Conservation (phyloP, 2,113 vertebrate species). For the Solea solea region DNA sequence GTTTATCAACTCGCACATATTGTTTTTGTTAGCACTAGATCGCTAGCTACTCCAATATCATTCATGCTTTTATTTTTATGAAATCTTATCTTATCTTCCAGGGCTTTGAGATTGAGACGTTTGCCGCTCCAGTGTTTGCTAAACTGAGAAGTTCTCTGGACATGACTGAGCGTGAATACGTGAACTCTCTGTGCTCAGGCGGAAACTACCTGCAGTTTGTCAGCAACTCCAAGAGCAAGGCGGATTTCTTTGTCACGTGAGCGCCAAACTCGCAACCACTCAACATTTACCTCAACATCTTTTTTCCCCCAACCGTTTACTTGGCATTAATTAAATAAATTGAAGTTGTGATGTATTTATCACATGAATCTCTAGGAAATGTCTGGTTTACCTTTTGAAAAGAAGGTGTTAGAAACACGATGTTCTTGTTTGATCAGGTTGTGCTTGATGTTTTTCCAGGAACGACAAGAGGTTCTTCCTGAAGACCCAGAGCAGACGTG, state of each 20-base stretch:
- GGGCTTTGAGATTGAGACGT: slow-evolving; percentile 84
- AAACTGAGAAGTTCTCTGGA: slow-evolving; percentile 79
- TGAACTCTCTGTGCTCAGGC: slow-evolving; percentile 75
- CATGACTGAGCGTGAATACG: slow-evolving; percentile 81
- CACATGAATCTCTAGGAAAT: too few species aligned
- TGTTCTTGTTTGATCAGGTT: background rate
- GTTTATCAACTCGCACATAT: too few species aligned
- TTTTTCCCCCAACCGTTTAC: too few species aligned
- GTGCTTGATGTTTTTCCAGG: slow-evolving; percentile 58
- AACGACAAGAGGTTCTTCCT: slow-evolving; percentile 88
- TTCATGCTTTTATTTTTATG: too few species aligned
- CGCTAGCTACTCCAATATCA: too few species aligned
- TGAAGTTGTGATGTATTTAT: too few species aligned
- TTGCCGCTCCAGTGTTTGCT: slow-evolving; percentile 79
- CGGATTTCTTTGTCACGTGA: slow-evolving; percentile 89
- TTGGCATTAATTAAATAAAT: too few species aligned
- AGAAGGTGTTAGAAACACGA: background rate
- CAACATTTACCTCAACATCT: background rate
- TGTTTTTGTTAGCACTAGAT: too few species aligned
- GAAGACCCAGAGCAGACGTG: slow-evolving; percentile 84
- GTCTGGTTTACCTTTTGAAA: too few species aligned
- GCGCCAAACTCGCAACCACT: slow-evolving; percentile 29
- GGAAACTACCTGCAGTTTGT: slow-evolving; percentile 85
- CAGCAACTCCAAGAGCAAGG: slow-evolving; percentile 89
- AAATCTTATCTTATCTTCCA: slow-evolving; percentile 43